phyloP scores from a whole-genome alignment of 2,888 invertebrate genomes.

The Stramonita haemastoma region DNA sequence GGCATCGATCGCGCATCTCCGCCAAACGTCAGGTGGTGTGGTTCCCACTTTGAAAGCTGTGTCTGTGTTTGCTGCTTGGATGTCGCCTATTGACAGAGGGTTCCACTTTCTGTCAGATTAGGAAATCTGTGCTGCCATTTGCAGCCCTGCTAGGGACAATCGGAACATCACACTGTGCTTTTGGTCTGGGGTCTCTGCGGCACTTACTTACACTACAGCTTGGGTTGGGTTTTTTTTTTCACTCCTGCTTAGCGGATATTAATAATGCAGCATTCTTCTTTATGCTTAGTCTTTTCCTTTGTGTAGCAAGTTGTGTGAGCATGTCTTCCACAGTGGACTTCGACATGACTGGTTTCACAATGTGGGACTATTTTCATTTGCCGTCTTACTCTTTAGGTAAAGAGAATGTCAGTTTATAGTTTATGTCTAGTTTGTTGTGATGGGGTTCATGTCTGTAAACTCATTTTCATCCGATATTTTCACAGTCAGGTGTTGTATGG shows the following conservation, averaged over 20 bases:
- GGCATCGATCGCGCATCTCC: conserved; percentile 13
- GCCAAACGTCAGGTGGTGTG: conserved; percentile 32
- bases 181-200: not conserved
- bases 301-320: not conserved
- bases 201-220: not conserved
- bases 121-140: conserved; percentile 15
- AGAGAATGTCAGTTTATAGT: not conserved
- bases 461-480: no score
- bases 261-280: not conserved
- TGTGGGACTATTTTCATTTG: conserved; percentile 25
- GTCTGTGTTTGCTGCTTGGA: not conserved
- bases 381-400: not conserved
- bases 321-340: not conserved
- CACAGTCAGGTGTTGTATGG: no score
- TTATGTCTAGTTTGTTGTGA: no score
- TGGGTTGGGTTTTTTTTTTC: not conserved
- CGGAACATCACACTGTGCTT: not conserved
- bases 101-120: not conserved
- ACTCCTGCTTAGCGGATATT: no score
- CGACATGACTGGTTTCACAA: not conserved
- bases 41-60: conserved; percentile 42
- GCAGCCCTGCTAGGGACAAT: not conserved
- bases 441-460: no score
- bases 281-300: not conserved
- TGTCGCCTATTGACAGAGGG: not conserved